Conservation (phyloP, 2,113 vertebrate species). For the Suricata suricatta region DNA sequence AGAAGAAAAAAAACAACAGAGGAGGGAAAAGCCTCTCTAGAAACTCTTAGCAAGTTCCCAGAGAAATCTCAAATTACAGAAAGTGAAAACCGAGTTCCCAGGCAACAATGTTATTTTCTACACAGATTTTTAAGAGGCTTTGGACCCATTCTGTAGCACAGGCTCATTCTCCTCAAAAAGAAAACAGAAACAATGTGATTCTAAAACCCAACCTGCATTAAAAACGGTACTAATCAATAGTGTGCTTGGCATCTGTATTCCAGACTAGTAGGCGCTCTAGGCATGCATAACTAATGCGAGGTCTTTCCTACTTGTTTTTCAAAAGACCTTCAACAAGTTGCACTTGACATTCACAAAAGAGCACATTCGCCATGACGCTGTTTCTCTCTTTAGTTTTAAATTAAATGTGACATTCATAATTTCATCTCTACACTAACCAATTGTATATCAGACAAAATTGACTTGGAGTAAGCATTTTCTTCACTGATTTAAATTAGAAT, state of each 20-base stretch:
- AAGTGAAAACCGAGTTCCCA: neutral
- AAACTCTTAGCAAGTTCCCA: neutral
- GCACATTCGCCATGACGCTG: neutral
- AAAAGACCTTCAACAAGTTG: conserved; percentile 67
- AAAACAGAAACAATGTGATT: neutral
- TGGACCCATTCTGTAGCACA: neutral
- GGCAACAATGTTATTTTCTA: neutral
- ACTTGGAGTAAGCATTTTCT: conserved; percentile 69
- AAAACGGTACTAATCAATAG: neutral
- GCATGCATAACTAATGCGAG: neutral
- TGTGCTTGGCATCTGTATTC: neutral
- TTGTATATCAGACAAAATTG: conserved; percentile 60
- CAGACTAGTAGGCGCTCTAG: neutral
- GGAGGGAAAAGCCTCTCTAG: neutral
- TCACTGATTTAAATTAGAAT: conserved; percentile 78
- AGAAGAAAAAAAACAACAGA: neutral
- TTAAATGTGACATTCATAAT: conserved; percentile 63
- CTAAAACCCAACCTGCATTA: neutral
- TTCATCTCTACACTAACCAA: conserved; percentile 56
- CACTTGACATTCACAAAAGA: conserved; percentile 65
- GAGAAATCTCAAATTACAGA: neutral
- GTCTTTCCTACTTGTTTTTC: conserved; percentile 34
- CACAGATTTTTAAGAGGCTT: neutral
- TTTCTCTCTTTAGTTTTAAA: conserved; percentile 59
- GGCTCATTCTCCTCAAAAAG: neutral